These are phyloP conservation scores for Geotrupes spiniger DNA, from an alignment of 2,888 invertebrate species.

Conservation along the genomic window DNA sequence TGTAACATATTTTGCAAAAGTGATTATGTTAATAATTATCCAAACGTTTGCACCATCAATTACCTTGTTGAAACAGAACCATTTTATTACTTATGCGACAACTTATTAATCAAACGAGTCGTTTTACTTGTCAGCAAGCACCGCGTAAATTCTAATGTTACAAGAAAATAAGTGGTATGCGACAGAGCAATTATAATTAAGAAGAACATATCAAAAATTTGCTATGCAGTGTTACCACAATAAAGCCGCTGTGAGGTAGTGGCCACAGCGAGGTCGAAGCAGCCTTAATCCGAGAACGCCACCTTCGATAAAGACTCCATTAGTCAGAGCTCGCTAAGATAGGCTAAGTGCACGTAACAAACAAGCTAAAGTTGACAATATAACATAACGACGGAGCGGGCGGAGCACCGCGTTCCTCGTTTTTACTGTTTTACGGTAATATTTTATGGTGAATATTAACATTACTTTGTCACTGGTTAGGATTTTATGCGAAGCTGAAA, in stretches of 20 bases:
- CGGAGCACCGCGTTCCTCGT: slow-evolving; percentile 37
- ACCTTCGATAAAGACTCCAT: slow-evolving; percentile 46
- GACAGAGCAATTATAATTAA: not conserved
- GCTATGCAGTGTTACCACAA: not conserved
- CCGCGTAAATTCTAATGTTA: no score
- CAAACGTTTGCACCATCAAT: no score
- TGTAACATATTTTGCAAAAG: no score
- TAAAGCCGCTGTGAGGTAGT: not conserved
- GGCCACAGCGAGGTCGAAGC: not conserved
- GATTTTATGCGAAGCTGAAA: no score
- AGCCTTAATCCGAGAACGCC: slow-evolving; percentile 17
- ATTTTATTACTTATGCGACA: no score
- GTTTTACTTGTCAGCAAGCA: no score
- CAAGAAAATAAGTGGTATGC: not conserved
- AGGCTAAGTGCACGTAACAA: slow-evolving; percentile 47
- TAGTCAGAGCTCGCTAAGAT: slow-evolving; percentile 44
- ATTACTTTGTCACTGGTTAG: no score
- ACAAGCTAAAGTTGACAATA: slow-evolving; percentile 36
- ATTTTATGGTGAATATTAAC: no score
- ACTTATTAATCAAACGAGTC: no score
- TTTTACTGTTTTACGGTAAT: slow-evolving; percentile 29
- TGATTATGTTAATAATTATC: no score
- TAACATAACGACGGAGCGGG: slow-evolving; percentile 38
- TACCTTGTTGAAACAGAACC: no score
- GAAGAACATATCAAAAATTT: not conserved